Evolutionary conservation across 2,797 vertebrate species (phyloP).

Genomic region (Schizothorax lantsangensis): DNA sequence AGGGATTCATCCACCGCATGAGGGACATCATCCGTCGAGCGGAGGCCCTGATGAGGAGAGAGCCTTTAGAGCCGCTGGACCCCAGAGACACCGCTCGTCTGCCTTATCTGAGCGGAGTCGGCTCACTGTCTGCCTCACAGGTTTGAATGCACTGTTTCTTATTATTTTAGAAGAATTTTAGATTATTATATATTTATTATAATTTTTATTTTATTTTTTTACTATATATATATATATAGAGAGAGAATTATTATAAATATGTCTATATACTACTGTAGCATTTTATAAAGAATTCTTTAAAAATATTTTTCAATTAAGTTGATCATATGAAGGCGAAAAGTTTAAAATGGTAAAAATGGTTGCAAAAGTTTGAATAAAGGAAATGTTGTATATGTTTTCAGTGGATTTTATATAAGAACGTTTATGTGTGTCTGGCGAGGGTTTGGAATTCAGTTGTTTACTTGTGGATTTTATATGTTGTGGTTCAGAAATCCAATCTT

Average conservation of each 20-base stretch:
- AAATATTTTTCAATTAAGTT: neutral
- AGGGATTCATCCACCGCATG: conserved; percentile 87
- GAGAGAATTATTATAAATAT: too few relatives aligned
- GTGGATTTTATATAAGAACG: neutral
- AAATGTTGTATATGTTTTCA: neutral
- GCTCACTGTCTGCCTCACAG: conserved; percentile 64
- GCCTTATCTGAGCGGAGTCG: conserved; percentile 51
- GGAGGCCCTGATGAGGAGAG: conserved; percentile 85
- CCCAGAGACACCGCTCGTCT: conserved; percentile 57
- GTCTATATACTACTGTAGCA: too few relatives aligned
- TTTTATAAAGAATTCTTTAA: too few relatives aligned
- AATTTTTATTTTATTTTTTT: too few relatives aligned
- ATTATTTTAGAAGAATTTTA: neutral
- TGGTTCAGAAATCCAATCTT: conserved; percentile 19
- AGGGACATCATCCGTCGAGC: conserved; percentile 90
- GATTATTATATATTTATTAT: neutral
- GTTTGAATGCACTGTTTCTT: conserved; percentile 57
- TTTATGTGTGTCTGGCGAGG: neutral
- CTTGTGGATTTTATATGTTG: neutral
- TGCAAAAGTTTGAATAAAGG: neutral
- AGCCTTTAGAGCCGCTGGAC: conserved; percentile 28
- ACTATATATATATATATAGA: neutral
- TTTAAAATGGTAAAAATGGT: neutral
- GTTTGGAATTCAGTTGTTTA: neutral
- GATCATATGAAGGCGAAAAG: neutral